Percentiles rank a stretch among this genome's conserved stretches.
phyloP scores from a whole-genome alignment of 2,113 vertebrate genomes.

The Alectura lathami region DNA sequence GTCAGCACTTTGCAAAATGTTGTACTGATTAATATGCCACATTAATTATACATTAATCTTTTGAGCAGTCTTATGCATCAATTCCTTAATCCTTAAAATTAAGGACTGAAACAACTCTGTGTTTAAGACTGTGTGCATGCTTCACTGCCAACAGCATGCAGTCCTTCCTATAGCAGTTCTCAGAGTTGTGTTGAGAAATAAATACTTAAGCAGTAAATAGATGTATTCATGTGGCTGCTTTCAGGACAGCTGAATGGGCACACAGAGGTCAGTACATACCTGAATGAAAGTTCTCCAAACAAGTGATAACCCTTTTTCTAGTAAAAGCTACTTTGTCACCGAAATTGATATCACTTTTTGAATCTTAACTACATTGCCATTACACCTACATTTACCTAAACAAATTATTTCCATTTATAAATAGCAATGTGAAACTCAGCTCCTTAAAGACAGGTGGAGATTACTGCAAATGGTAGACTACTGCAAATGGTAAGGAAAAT shows the following conservation, averaged over 20 bases:
- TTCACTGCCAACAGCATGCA: neutral
- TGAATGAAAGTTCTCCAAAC: neutral
- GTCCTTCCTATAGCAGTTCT: neutral
- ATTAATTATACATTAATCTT: neutral
- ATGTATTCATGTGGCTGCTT: no score
- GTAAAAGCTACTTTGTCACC: neutral
- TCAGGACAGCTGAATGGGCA: no score
- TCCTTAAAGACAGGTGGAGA: neutral
- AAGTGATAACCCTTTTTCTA: neutral
- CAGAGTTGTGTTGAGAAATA: neutral
- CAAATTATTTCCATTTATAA: neutral
- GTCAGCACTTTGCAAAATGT: neutral
- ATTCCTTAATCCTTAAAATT: slow-evolving; percentile 1
- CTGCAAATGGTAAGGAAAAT: neutral
- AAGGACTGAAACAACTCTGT: neutral
- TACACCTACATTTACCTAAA: neutral
- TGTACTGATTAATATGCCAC: neutral
- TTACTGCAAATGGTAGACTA: neutral
- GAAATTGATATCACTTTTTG: neutral
- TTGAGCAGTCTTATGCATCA: neutral
- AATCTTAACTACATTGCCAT: neutral
- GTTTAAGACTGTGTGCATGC: neutral
- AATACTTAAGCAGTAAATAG: neutral
- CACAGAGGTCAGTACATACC: neutral
- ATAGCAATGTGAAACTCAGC: neutral